Conservation (phyloP, 2,888 invertebrate species). For the Stenoptilia bipunctidactyla region DNA sequence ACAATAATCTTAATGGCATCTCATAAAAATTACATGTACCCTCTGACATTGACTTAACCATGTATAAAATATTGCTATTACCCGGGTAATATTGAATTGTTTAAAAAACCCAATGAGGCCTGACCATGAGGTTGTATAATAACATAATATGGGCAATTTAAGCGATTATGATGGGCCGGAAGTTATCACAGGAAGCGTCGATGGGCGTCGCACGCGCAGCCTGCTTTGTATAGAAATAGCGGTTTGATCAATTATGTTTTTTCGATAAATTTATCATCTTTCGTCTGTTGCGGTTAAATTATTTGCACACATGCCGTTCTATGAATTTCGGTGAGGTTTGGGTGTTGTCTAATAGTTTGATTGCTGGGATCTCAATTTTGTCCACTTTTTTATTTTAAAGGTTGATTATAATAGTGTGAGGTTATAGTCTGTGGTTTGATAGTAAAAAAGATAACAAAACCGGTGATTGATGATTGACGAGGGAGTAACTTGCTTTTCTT, state of each 20-base stretch:
- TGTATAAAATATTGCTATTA: slow-evolving; percentile 14
- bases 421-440: too few relatives aligned
- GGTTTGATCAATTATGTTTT: slow-evolving; percentile 7
- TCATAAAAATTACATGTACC: not conserved
- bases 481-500: too few relatives aligned
- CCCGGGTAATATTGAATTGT: slow-evolving; percentile 18
- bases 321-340: too few relatives aligned
- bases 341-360: too few relatives aligned
- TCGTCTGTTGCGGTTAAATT: slow-evolving; percentile 9
- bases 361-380: too few relatives aligned
- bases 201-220: slow-evolving; percentile 49
- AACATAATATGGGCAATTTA: slow-evolving; percentile 53
- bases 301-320: too few relatives aligned
- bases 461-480: too few relatives aligned
- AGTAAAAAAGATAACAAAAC: too few relatives aligned
- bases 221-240: slow-evolving; percentile 17
- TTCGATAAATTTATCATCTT: slow-evolving; percentile 4
- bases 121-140: slow-evolving; percentile 47
- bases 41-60: not conserved
- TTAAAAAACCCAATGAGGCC: slow-evolving; percentile 49
- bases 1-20: not conserved
- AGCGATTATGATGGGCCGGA: slow-evolving; percentile 47
- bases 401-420: too few relatives aligned
- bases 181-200: slow-evolving; percentile 49
- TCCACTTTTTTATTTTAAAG: too few relatives aligned